Conservation (phyloP, 2,888 invertebrate species). For the Diploptera punctata region DNA sequence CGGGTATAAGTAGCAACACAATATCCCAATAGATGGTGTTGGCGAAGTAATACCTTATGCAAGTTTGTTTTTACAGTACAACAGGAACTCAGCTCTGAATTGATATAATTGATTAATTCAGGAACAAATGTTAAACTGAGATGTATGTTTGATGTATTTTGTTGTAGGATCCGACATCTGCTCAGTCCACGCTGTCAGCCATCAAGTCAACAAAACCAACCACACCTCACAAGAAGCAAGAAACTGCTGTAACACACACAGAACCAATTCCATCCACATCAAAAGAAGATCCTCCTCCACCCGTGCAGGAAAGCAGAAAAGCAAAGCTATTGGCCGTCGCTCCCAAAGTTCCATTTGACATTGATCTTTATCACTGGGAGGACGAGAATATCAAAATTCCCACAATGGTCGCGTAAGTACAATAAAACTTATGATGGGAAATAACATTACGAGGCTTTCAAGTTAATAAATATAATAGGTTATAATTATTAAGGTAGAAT, state of each 20-base stretch:
- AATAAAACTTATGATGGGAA: too few relatives aligned
- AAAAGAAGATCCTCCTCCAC: background rate
- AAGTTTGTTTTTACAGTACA: too few relatives aligned
- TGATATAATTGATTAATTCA: too few relatives aligned
- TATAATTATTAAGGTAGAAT: too few relatives aligned
- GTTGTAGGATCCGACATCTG: slow-evolving; percentile 47
- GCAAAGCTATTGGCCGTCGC: slow-evolving; percentile 51
- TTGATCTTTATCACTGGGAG: slow-evolving; percentile 61
- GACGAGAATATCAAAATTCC: slow-evolving; percentile 55
- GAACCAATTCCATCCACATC: slow-evolving; percentile 38
- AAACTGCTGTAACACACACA: background rate
- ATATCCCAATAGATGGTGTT: too few relatives aligned
- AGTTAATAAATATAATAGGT: too few relatives aligned
- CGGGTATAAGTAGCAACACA: slow-evolving; percentile 38
- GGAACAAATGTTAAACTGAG: too few relatives aligned
- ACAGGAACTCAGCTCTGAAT: too few relatives aligned
- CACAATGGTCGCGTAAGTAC: slow-evolving; percentile 52
- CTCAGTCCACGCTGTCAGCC: slow-evolving; percentile 33
- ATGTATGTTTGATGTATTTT: too few relatives aligned
- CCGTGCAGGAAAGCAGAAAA: slow-evolving; percentile 45
- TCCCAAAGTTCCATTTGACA: slow-evolving; percentile 58
- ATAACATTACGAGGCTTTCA: too few relatives aligned
- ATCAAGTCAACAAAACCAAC: background rate
- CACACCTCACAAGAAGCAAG: background rate
- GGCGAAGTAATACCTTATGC: too few relatives aligned